Evolutionary conservation across 2,797 vertebrate genomes (phyloP).

Genomic region (Pygocentrus nattereri): DNA sequence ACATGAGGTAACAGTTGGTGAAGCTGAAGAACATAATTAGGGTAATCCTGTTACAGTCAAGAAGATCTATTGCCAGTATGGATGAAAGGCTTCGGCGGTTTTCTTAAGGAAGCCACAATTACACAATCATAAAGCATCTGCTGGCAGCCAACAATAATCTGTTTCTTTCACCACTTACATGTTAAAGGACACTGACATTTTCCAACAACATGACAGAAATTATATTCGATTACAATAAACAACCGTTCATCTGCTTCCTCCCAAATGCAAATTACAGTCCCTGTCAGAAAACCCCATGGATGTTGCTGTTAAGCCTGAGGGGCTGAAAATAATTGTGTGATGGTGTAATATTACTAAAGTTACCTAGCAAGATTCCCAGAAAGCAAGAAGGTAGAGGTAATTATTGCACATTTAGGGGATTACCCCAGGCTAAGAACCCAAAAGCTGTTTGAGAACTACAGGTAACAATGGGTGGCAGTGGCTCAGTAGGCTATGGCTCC

Average conservation of each 20-base stretch:
- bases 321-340: neutral
- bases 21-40: conserved; percentile 37
- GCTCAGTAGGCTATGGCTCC: neutral
- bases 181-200: neutral
- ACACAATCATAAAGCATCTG: neutral
- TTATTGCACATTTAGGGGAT: conserved; percentile 41
- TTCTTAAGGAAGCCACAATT: neutral
- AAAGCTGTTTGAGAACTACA: conserved; percentile 25
- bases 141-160: neutral
- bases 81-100: neutral
- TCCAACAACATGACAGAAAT: neutral
- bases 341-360: neutral
- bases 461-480: neutral
- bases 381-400: conserved; percentile 11
- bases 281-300: neutral
- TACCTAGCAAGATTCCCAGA: conserved; percentile 37
- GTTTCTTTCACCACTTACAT: neutral
- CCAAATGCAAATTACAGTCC: conserved; percentile 9
- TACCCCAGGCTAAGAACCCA: conserved; percentile 3
- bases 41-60: conserved; percentile 31
- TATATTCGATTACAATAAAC: neutral
- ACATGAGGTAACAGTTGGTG: conserved; percentile 76
- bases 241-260: neutral
- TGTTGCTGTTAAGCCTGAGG: conserved; percentile 19
- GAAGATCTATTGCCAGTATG: neutral